Percentiles rank a stretch among this genome's conserved stretches.
Conservation (phyloP, 1,140 invertebrate species). For the Trichoplusia ni region DNA sequence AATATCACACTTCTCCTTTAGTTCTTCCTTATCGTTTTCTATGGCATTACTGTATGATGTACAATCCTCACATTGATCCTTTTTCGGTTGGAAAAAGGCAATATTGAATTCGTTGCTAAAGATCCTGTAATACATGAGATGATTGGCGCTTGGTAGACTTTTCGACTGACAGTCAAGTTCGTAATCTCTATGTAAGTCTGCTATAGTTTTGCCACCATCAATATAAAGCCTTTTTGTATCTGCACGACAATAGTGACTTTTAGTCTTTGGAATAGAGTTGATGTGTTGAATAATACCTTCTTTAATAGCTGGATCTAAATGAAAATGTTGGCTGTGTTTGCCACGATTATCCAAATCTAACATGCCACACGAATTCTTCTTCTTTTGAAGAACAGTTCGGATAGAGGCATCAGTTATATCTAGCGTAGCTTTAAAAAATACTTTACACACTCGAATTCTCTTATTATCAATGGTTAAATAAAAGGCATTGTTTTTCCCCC, state of each 20-base stretch:
- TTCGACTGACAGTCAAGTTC: neutral
- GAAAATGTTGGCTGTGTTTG: slow-evolving; percentile 10
- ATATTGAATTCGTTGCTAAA: slow-evolving; percentile 20
- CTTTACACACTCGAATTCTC: slow-evolving; percentile 14
- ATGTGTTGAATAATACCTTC: slow-evolving; percentile 29
- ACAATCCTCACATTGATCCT: slow-evolving; percentile 39
- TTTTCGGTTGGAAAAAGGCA: slow-evolving; percentile 16
- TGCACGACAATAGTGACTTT: slow-evolving; percentile 32
- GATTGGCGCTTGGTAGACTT: neutral
- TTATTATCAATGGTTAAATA: neutral
- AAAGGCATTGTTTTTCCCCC: neutral
- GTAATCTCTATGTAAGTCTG: slow-evolving; percentile 33
- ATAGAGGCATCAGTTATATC: neutral
- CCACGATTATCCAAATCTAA: slow-evolving; percentile 18
- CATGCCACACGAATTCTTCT: slow-evolving; percentile 1
- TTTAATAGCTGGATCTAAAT: slow-evolving; percentile 9
- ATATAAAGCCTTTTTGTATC: slow-evolving; percentile 19
- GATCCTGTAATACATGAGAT: slow-evolving; percentile 26
- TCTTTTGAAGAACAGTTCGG: neutral
- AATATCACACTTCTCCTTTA: neutral
- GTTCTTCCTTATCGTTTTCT: slow-evolving; percentile 20
- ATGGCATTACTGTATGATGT: slow-evolving; percentile 30
- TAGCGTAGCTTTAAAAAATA: neutral
- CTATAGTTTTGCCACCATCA: slow-evolving; percentile 28
- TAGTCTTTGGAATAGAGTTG: slow-evolving; percentile 32